Evolutionary conservation across 2,888 invertebrate genomes (phyloP), one percentile per base, ranked within the genome.

Genomic region (Sesia bembeciformis): DNA sequence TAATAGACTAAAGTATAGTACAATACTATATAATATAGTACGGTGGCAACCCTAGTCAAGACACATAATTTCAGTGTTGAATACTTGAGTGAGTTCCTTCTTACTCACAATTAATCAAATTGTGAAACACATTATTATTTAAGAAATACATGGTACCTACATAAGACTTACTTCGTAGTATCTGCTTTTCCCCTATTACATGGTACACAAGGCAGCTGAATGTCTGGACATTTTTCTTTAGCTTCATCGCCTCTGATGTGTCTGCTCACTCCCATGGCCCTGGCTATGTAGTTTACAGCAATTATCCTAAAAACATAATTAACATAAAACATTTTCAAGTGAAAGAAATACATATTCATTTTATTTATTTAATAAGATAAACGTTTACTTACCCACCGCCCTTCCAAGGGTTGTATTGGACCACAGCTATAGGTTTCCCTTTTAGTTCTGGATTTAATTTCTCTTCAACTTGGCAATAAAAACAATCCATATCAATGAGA

Each of bases 391-490:
- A 97, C 98, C 97, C 97, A 74, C 98, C 98, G 43, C 97, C 97
- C 79, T 93, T 93, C 95, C 96, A 98, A 3, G 94, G 93, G 76
- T 97, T 98, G 73, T 98, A 98, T 77, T 99, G 99, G 0, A 98
- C 98, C 4, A 99, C 99, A 54, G 97, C 98, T 58, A 98, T 93
- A 0, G 99, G 99, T 84, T 96, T 95, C 52, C 97, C 98, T 77
- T 91, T 91, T 60, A 96, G 88, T 57, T 91, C 88, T 0, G 98
- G 97, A 72, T 96, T 91, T n/a, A 96, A 84, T 76, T 96, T 94
- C 72, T 97, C 96, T 85, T 99, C 99, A 3, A 99, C 99, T 92
- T 99, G 99, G 68, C 98, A 99, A 81, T 98, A 99, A 85, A 99
- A 99, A 84, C 98, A 98, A 80, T 99, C 99, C 99, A 99, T 99